Conservation (phyloP, 2,888 invertebrate species). For the Monochamus alternatus region DNA sequence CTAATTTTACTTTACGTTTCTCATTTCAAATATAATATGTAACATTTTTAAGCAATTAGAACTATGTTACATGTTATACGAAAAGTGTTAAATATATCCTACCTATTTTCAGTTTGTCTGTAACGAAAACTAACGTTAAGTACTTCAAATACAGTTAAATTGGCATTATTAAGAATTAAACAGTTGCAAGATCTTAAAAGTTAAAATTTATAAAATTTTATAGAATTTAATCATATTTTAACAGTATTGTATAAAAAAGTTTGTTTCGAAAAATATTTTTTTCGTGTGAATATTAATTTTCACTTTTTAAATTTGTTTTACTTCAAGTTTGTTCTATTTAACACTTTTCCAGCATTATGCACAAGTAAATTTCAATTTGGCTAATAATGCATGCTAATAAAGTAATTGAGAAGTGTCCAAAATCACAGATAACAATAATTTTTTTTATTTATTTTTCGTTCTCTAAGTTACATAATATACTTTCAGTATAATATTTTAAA, state of each 20-base stretch:
- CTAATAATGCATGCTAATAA: slow-evolving; percentile 35
- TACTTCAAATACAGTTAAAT: too few species aligned
- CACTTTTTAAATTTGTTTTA: neutral
- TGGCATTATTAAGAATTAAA: too few species aligned
- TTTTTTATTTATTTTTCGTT: too few species aligned
- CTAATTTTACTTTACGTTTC: slow-evolving; percentile 55
- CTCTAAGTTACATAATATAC: too few species aligned
- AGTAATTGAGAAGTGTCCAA: slow-evolving; percentile 30
- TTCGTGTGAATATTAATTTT: neutral
- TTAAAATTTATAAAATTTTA: too few species aligned
- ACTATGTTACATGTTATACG: slow-evolving; percentile 9
- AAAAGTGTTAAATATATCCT: slow-evolving; percentile 18
- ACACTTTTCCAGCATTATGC: slow-evolving; percentile 22
- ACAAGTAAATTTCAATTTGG: slow-evolving; percentile 24
- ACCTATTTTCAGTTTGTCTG: too few species aligned
- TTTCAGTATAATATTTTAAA: too few species aligned
- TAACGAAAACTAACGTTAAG: too few species aligned
- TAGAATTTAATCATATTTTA: too few species aligned
- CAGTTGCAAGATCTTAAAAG: too few species aligned
- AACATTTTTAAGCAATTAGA: neutral
- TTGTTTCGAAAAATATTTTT: too few species aligned
- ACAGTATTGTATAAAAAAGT: too few species aligned
- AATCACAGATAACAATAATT: neutral
- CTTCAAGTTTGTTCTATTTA: neutral
- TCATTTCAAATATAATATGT: slow-evolving; percentile 18